Percentiles rank a stretch among this genome's conserved stretches.
These are phyloP conservation scores for Rhagophthalmus giganteus DNA, from an alignment of 2,888 invertebrate genomes.

Conservation along the genomic window DNA sequence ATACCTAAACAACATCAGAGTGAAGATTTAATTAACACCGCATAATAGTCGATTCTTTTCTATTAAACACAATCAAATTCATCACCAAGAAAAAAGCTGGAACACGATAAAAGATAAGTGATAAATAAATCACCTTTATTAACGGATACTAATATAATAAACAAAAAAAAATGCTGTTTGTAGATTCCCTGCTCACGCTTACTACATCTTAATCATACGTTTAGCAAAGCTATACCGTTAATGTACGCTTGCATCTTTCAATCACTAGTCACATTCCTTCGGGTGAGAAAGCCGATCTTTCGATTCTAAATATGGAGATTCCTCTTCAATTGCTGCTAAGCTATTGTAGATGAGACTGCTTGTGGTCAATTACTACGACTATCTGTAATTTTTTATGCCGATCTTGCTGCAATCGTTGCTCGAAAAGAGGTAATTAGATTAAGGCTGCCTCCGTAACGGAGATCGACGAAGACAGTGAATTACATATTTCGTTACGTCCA, in stretches of 20 bases:
- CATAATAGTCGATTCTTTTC: too few relatives aligned
- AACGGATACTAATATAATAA: conserved; percentile 20
- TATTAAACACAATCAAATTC: too few relatives aligned
- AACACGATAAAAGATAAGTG: conserved; percentile 2
- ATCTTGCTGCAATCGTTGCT: conserved; percentile 4
- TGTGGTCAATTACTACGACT: conserved; percentile 12
- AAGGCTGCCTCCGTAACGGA: conserved; percentile 3
- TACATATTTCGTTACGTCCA: not conserved
- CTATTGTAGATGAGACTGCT: conserved; percentile 10
- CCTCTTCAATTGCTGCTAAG: conserved; percentile 15
- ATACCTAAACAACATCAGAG: too few relatives aligned
- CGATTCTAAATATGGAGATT: conserved; percentile 22
- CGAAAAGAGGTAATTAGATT: conserved; percentile 15
- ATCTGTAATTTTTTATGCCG: conserved; percentile 12
- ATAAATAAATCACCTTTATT: conserved; percentile 22
- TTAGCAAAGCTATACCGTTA: conserved; percentile 22
- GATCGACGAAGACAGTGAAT: not conserved
- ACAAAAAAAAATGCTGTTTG: conserved; percentile 13
- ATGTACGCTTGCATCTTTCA: conserved; percentile 23
- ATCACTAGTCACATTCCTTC: conserved; percentile 27
- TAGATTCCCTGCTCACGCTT: conserved; percentile 10
- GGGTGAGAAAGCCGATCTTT: conserved; percentile 25
- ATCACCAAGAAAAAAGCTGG: too few relatives aligned
- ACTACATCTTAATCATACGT: conserved; percentile 25
- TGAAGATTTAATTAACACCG: too few relatives aligned